phyloP scores from a whole-genome alignment of 2,113 vertebrate genomes.

The Alexandromys fortis region DNA sequence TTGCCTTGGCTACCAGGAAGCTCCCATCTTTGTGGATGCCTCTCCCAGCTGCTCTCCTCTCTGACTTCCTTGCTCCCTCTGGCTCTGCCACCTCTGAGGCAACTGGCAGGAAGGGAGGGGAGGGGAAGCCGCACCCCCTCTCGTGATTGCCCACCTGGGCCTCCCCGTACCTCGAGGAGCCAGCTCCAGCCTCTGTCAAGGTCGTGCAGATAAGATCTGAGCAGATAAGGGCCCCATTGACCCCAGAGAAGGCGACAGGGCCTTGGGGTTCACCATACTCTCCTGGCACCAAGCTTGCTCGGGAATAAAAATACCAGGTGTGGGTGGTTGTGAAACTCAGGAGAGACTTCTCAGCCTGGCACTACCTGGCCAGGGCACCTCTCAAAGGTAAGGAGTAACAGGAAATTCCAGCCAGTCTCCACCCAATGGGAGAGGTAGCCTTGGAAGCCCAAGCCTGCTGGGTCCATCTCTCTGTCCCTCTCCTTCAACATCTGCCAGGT shows the following conservation, averaged over 20 bases:
- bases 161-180: conserved; percentile 61
- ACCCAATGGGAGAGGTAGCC: not conserved
- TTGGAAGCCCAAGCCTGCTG: not conserved
- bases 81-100: not conserved
- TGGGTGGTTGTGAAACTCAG: not conserved
- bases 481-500: not conserved
- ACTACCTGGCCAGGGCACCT: not conserved
- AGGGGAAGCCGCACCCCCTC: not conserved
- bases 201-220: conserved; percentile 47
- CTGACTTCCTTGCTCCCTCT: not conserved
- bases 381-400: not conserved
- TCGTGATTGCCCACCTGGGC: conserved; percentile 21
- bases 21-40: not conserved
- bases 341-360: conserved; percentile 59
- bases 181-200: conserved; percentile 37
- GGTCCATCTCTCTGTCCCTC: not conserved
- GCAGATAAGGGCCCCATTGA: conserved; percentile 68
- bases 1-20: conserved; percentile 21
- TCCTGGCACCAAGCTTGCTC: not conserved
- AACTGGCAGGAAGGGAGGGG: not conserved
- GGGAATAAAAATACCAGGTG: conserved; percentile 62
- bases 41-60: not conserved
- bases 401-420: conserved; percentile 37
- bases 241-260: not conserved
- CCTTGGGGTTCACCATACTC: not conserved